Conservation (phyloP, 2,888 invertebrate species). For the Thelaira solivaga region DNA sequence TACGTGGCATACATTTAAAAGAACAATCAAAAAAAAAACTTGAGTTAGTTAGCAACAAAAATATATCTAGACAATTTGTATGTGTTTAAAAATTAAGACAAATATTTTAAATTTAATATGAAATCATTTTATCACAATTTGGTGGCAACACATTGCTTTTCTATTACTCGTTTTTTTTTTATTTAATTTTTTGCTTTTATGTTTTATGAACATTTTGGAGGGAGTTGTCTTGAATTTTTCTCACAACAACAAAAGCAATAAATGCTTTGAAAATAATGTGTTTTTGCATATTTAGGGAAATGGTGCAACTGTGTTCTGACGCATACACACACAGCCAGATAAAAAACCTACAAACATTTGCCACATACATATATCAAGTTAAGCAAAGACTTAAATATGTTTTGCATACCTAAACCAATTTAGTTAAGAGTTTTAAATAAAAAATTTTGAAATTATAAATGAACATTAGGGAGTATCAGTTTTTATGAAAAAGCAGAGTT, state of each 20-base stretch:
- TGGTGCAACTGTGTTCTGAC: neutral
- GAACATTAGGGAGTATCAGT: too few species aligned
- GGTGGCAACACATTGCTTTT: conserved; percentile 51
- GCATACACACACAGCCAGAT: too few species aligned
- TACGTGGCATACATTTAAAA: conserved; percentile 53
- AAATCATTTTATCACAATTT: conserved; percentile 60
- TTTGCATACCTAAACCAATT: too few species aligned
- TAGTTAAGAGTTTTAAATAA: too few species aligned
- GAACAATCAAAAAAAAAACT: conserved; percentile 10
- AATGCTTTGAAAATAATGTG: neutral
- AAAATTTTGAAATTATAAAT: too few species aligned
- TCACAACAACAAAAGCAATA: neutral
- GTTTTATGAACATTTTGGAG: neutral
- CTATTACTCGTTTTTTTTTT: conserved; percentile 7
- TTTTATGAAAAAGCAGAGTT: too few species aligned
- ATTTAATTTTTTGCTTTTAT: neutral
- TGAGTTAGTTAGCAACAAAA: too few species aligned
- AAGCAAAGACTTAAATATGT: too few species aligned
- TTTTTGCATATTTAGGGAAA: conserved; percentile 6
- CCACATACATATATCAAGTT: too few species aligned
- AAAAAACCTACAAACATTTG: too few species aligned
- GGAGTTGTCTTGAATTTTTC: neutral
- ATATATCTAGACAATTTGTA: conserved; percentile 3
- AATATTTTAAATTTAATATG: conserved; percentile 55
- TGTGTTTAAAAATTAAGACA: conserved; percentile 7